These are phyloP conservation scores for Hypocryptadius cinnamomeus DNA, from an alignment of 2,113 vertebrate species.

Conservation along the genomic window DNA sequence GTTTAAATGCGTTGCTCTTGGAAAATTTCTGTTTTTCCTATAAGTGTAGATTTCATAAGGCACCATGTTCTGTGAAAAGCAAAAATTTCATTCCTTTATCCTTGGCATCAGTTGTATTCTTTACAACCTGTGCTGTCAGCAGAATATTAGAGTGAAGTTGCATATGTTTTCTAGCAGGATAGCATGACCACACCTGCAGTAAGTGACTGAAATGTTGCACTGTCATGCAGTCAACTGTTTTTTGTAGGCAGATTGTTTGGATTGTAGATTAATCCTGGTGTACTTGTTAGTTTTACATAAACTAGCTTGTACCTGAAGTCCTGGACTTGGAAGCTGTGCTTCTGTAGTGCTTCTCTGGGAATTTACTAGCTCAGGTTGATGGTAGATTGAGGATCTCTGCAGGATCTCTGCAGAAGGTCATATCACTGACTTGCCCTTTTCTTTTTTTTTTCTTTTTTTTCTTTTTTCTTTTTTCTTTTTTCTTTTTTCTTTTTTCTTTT, in stretches of 20 bases:
- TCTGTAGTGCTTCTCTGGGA: not conserved
- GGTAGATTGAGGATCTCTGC: not conserved
- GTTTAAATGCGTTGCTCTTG: not conserved
- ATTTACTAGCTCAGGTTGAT: not conserved
- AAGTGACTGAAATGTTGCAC: not conserved
- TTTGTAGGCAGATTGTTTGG: not conserved
- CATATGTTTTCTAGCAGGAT: not conserved
- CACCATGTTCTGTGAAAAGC: not conserved
- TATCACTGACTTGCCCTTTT: not conserved
- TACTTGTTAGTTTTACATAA: not conserved
- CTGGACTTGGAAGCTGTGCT: not conserved
- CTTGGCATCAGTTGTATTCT: not conserved
- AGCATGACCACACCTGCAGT: not conserved
- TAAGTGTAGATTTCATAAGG: not conserved
- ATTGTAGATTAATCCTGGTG: not conserved
- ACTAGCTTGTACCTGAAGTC: not conserved
- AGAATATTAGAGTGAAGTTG: not conserved
- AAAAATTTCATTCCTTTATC: not conserved
- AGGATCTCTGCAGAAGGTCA: not conserved
- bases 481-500: too few species aligned
- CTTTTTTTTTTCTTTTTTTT: too few species aligned
- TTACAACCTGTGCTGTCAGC: not conserved
- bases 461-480: rapidly evolving
- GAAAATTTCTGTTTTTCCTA: not conserved
- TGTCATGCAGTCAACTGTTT: not conserved